Percentiles rank a stretch among this genome's conserved stretches.
Evolutionary conservation across 2,888 invertebrate genomes (phyloP).

Genomic region (Cetonia aurata): DNA sequence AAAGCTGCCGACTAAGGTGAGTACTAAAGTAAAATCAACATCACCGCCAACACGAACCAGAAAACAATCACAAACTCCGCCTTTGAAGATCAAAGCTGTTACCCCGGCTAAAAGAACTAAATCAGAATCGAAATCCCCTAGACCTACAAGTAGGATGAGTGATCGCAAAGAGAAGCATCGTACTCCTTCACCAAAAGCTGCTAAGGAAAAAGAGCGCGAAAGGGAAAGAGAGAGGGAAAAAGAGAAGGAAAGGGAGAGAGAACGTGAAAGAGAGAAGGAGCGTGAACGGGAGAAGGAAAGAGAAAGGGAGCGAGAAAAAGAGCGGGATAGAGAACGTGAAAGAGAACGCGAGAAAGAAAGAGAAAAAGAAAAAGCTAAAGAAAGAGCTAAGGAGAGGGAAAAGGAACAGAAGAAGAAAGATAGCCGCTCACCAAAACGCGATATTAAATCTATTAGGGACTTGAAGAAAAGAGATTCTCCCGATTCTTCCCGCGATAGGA

Average conservation of each 20-base stretch:
- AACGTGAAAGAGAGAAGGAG: constrained; percentile 63
- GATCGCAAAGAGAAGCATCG: constrained; percentile 63
- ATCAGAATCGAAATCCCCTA: constrained; percentile 61
- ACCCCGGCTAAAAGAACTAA: constrained; percentile 56
- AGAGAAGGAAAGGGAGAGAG: constrained; percentile 64
- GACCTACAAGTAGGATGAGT: constrained; percentile 55
- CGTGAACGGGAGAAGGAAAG: constrained; percentile 64
- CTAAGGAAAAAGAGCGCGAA: constrained; percentile 58
- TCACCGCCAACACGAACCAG: constrained; percentile 57
- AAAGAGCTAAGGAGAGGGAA: constrained; percentile 61
- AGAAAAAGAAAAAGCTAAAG: constrained; percentile 59
- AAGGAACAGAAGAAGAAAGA: constrained; percentile 64
- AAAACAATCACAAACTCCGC: constrained; percentile 65
- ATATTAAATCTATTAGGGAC: constrained; percentile 56
- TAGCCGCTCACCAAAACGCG: constrained; percentile 63
- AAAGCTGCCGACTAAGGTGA: constrained; percentile 61
- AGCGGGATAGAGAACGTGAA: constrained; percentile 69
- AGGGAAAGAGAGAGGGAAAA: constrained; percentile 66
- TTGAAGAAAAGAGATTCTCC: constrained; percentile 64
- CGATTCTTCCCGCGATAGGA: constrained; percentile 62
- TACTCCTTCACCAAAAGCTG: constrained; percentile 63
- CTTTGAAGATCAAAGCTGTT: constrained; percentile 61
- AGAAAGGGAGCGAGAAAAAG: constrained; percentile 69
- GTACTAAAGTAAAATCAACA: constrained; percentile 61
- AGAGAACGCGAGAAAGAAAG: constrained; percentile 60